Base-by-base conservation (phyloP, 2,797 vertebrate genomes). In the Sebastiscus tertius region DNA sequence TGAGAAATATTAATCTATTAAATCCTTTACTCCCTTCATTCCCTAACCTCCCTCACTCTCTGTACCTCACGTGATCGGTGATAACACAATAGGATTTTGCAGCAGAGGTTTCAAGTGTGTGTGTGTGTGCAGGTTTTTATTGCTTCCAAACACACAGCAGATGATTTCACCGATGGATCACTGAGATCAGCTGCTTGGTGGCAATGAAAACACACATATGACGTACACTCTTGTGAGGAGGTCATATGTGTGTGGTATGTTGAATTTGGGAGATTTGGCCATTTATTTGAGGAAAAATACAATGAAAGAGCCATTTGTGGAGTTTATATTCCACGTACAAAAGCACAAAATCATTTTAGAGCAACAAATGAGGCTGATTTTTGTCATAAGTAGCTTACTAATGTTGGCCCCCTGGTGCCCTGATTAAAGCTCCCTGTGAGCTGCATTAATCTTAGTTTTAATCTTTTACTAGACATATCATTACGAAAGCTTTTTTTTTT, bases 51-150 rank as follows among this genome's bases (percentile, higher is more conserved):
- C 67, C 72, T 60, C 31, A 2, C 54, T 71, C 83, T 85, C 66
- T 81, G 77, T 77, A 83, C 75, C 82, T 84, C 83, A 75, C n/a
- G 10, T 79, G 68, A 82, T 71, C 80, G n/a, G 77, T 84, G 74
- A 78, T 79, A 74, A 66, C 58, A 73, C 65, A 59, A 62, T 31
- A 42, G 36, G 58, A 72, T 65, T 72, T 72, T 36, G 71, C 87
- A 81, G 83, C 82, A 79, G 70, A 72, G 72, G 71, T 72, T 73
- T 60, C 83, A 80, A 72, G 64, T 72, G 76, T 83, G 70, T 61
- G 20, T 61, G 20, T 18, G 31, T 42, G 60, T 52, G 46, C 26
- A 20, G 27, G 20, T 66, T 77, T 74, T 20, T 22, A 26, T 59
- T 54, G 33, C 62, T 52, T 31, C 39, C 56, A 46, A 49, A 75